Evolutionary conservation across 2,113 vertebrate species (phyloP), one percentile per base, ranked within the genome.

Genomic region (Aspidoscelis tigris): DNA sequence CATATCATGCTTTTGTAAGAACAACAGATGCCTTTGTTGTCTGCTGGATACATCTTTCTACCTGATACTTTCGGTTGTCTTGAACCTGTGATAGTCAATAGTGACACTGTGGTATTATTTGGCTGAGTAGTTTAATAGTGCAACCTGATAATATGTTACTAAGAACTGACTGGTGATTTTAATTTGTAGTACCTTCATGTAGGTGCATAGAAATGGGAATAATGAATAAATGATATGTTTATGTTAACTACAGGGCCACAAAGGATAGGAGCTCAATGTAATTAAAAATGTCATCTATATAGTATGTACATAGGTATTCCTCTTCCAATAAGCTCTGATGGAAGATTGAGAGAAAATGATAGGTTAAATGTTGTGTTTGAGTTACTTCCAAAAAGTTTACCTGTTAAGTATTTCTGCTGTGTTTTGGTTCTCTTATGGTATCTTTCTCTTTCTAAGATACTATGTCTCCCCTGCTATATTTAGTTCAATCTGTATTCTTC

Each of bases 381-480:
- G 58, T 61, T 18, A 61, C 44, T 47, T 71, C 72, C 22, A 65
- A 44, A 39, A 41, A 39, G 39, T 76, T 71, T 47, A 33, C 18
- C 64, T 65, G 64, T 26, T 66, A 50, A 50, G 47, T 50, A 2
- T 66, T 66, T 78, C 4, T 70, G 58, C 11, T 41, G 24, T 65
- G 47, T 72, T 8, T 16, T 4, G 11, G 43, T 5, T 85, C 22
- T 64, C 75, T 26, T 72, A 43, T 86, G 53, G n/a, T 9, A 44
- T 7, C 22, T 33, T 81, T 26, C 20, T 12, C 26, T 9, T n/a
- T 26, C 7, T 41, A 70, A 22, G 65, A 77, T 77, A 16, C 14
- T 16, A 21, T 68, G 55, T 5, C 1, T 64, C 72, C n/a, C 76
- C 77, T 87, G 72, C 44, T 84, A 69, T 50, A 50, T 86, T 69